A percentile compares a stretch with the other conserved stretches of the same genome.
Evolutionary conservation across 2,113 vertebrate species (phyloP).

Genomic region (Ceyx cyanopectus): DNA sequence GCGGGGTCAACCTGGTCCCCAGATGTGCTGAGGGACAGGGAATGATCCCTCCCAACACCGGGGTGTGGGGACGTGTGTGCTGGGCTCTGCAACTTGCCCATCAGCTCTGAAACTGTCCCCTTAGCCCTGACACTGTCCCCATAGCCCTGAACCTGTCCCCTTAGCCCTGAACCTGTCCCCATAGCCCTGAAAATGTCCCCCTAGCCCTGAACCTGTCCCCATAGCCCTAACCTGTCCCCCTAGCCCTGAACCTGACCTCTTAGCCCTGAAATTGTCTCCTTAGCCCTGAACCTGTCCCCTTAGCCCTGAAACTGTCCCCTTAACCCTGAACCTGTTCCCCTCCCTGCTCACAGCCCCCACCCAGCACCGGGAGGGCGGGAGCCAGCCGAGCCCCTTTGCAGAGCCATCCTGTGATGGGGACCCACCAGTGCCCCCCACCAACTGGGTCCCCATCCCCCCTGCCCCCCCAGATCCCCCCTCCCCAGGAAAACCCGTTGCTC

Average conservation of each 20-base stretch:
- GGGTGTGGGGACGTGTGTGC: fast-evolving
- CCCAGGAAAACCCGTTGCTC: neutral
- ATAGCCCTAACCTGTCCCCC: too few relatives aligned
- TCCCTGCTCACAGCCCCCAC: neutral
- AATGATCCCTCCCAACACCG: fast-evolving
- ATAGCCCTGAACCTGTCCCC: neutral
- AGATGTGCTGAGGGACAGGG: fast-evolving
- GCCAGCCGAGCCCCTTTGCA: fast-evolving
- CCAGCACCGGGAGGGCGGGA: neutral
- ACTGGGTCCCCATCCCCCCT: fast-evolving
- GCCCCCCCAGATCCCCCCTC: neutral
- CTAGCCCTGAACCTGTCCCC: too few relatives aligned
- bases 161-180: too few relatives aligned
- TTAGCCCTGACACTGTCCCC: neutral
- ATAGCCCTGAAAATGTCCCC: too few relatives aligned
- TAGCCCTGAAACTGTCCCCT: too few relatives aligned
- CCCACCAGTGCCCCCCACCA: neutral
- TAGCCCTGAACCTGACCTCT: too few relatives aligned
- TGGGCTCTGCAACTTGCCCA: fast-evolving
- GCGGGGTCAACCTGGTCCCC: neutral
- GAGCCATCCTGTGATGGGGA: neutral
- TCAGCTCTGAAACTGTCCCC: neutral
- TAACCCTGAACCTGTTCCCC: too few relatives aligned
- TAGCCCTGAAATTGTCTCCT: too few relatives aligned
- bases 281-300: too few relatives aligned